phyloP scores from a whole-genome alignment of 2,797 vertebrate genomes.

The Cetoscarus ocellatus region DNA sequence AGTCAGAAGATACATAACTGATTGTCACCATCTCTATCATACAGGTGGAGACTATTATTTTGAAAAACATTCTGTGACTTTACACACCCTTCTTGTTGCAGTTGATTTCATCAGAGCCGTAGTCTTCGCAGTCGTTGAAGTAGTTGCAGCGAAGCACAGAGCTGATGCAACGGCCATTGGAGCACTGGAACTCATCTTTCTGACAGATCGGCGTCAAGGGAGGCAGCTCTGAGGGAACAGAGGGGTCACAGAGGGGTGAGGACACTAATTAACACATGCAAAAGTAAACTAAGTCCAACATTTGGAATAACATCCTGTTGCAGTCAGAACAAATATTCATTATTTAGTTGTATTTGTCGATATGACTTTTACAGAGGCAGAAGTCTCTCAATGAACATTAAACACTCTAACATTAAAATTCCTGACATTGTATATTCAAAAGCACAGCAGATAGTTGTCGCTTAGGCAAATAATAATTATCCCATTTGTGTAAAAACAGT shows the following conservation, averaged over 20 bases:
- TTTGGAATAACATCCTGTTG: not conserved
- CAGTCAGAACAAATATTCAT: not conserved
- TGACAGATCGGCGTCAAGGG: slow-evolving; percentile 79
- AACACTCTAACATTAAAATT: no score
- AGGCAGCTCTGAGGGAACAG: slow-evolving; percentile 61
- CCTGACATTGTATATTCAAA: no score
- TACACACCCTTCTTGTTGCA: slow-evolving; percentile 90
- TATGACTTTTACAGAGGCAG: not conserved
- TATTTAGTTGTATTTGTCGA: not conserved
- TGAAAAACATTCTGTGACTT: not conserved
- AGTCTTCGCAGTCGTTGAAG: slow-evolving; percentile 96
- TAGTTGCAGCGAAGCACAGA: slow-evolving; percentile 90
- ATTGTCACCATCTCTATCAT: no score
- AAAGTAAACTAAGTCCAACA: not conserved
- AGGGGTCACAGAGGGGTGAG: slow-evolving; percentile 5
- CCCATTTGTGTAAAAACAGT: no score
- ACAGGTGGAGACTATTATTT: no score
- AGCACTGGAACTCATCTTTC: slow-evolving; percentile 92
- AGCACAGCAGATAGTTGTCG: no score
- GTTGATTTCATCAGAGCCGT: slow-evolving; percentile 88
- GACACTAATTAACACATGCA: not conserved
- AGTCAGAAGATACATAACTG: no score
- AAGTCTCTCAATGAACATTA: not conserved
- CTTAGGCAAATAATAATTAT: no score
- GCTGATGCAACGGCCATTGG: slow-evolving; percentile 89